Evolutionary conservation across 2,888 invertebrate genomes (phyloP).

Genomic region (Macrophya annulata): DNA sequence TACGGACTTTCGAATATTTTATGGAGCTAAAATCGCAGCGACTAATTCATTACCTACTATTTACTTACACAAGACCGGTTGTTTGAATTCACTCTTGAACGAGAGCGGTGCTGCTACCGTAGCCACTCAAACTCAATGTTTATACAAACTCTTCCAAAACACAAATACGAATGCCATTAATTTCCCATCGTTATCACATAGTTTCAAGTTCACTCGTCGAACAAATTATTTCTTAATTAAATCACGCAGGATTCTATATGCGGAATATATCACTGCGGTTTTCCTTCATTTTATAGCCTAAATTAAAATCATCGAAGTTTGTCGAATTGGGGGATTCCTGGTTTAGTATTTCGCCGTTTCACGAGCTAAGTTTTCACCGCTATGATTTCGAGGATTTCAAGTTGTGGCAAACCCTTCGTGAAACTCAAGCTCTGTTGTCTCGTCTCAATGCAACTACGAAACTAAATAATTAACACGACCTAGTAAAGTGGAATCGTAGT

Average conservation of each 20-base stretch:
- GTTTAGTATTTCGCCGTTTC: slow-evolving; percentile 15
- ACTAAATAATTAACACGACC: slow-evolving; percentile 28
- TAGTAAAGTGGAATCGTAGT: background rate
- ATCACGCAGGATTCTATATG: background rate
- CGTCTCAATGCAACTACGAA: slow-evolving; percentile 11
- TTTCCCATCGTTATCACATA: slow-evolving; percentile 59
- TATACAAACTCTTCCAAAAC: slow-evolving; percentile 58
- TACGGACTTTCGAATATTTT: slow-evolving; percentile 34
- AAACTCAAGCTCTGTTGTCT: slow-evolving; percentile 39
- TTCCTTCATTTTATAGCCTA: background rate
- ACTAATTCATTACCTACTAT: slow-evolving; percentile 71
- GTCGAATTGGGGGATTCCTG: background rate
- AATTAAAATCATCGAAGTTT: slow-evolving; percentile 21
- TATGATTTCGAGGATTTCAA: background rate
- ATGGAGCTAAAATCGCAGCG: slow-evolving; percentile 55
- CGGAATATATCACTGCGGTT: background rate
- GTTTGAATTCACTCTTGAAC: slow-evolving; percentile 62
- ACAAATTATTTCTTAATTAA: slow-evolving; percentile 37
- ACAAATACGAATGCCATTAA: slow-evolving; percentile 65
- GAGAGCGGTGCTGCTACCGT: slow-evolving; percentile 59
- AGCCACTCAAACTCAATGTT: slow-evolving; percentile 53
- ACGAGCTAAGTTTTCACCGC: slow-evolving; percentile 27
- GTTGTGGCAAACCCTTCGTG: slow-evolving; percentile 22
- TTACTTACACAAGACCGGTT: slow-evolving; percentile 61
- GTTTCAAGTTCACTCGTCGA: slow-evolving; percentile 33